Conservation (phyloP, 2,113 vertebrate species). For the Erinaceus europaeus region DNA sequence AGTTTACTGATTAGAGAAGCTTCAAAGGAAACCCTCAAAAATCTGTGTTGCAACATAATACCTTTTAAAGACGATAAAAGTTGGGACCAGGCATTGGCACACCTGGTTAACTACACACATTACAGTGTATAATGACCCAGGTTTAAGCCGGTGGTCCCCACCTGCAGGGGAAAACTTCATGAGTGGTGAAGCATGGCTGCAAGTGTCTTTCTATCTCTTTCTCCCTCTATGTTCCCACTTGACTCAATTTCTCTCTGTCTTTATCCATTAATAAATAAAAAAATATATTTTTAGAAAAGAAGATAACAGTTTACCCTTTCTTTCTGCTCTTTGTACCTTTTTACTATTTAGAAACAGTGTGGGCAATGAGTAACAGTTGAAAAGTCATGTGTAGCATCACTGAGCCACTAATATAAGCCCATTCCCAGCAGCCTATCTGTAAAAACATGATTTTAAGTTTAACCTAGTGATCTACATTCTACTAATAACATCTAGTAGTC, state of each 20-base stretch:
- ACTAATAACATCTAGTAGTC: conserved; percentile 33
- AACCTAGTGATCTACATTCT: conserved; percentile 20
- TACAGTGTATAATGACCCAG: no score
- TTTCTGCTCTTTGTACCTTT: conserved; percentile 49
- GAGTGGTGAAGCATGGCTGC: no score
- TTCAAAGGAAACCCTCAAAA: neutral
- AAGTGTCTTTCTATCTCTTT: no score
- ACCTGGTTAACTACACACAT: no score
- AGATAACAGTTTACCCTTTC: no score
- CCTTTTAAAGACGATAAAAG: conserved; percentile 36
- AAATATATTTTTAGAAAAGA: no score
- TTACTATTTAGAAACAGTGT: conserved; percentile 43
- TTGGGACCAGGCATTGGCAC: no score
- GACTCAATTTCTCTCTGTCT: no score
- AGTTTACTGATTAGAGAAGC: neutral
- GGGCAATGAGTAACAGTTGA: neutral
- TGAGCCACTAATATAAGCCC: conserved; percentile 28
- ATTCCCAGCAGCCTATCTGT: conserved; percentile 54
- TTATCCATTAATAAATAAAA: no score
- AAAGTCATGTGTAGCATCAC: conserved; percentile 54
- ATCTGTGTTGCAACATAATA: conserved; percentile 41
- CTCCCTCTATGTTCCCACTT: no score
- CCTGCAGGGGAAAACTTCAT: no score
- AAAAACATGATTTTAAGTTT: conserved; percentile 53
- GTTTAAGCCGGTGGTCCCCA: no score